Conservation (phyloP, 2,888 invertebrate genomes). For the Syritta pipiens region DNA sequence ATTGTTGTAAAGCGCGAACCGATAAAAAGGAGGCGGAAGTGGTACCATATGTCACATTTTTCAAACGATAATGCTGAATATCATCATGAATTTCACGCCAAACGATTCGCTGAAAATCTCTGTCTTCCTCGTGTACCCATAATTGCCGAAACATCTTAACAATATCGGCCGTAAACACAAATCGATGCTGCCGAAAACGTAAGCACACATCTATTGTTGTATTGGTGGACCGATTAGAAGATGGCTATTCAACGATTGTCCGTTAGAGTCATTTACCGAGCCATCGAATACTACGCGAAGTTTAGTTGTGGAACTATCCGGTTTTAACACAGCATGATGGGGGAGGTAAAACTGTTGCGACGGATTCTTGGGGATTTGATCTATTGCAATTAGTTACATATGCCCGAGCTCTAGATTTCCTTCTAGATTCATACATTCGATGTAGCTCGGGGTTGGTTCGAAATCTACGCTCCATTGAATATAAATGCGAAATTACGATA, state of each 20-base stretch:
- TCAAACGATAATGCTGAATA: slow-evolving; percentile 39
- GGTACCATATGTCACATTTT: slow-evolving; percentile 62
- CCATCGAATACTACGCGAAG: slow-evolving; percentile 59
- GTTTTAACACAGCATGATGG: slow-evolving; percentile 59
- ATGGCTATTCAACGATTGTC: not conserved
- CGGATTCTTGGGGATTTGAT: slow-evolving; percentile 19
- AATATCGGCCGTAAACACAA: not conserved
- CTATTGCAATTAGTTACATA: slow-evolving; percentile 38
- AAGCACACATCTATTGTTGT: slow-evolving; percentile 1
- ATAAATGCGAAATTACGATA: slow-evolving; percentile 46
- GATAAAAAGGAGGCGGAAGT: slow-evolving; percentile 26
- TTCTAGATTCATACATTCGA: slow-evolving; percentile 43
- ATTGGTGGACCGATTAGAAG: slow-evolving; percentile 1
- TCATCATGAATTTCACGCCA: not conserved
- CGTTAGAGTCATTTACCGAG: not conserved
- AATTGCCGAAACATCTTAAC: slow-evolving; percentile 39
- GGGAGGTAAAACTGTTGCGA: slow-evolving; percentile 48
- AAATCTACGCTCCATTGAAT: slow-evolving; percentile 44
- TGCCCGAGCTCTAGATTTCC: slow-evolving; percentile 55
- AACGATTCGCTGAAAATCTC: slow-evolving; percentile 49
- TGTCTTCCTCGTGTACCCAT: slow-evolving; percentile 44
- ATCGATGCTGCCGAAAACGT: not conserved
- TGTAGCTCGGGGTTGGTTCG: not conserved
- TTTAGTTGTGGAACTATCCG: slow-evolving; percentile 57
- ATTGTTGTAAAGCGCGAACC: not conserved